phyloP scores from a whole-genome alignment of 2,888 invertebrate species.

The Cyrtodaria siliqua region DNA sequence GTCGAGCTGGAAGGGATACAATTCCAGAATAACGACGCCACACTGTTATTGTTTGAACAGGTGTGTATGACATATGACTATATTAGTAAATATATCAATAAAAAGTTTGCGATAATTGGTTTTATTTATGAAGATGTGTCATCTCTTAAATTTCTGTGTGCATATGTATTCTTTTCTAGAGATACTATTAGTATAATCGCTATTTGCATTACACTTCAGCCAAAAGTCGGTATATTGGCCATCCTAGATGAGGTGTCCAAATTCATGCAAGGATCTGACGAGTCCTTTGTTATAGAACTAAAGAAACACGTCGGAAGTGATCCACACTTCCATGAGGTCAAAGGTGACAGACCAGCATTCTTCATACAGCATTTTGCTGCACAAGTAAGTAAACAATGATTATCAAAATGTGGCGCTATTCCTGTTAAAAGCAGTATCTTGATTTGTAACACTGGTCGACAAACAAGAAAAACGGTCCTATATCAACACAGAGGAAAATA shows the following conservation, averaged over 20 bases:
- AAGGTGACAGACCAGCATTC: constrained; percentile 38
- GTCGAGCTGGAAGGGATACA: constrained; percentile 59
- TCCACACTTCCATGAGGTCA: constrained; percentile 25
- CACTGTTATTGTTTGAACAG: constrained; percentile 72
- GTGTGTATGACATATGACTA: constrained; percentile 53
- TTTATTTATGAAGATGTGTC: too few relatives aligned
- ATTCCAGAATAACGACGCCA: constrained; percentile 76
- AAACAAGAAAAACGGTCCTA: too few relatives aligned
- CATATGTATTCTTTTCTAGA: too few relatives aligned
- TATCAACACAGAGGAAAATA: too few relatives aligned
- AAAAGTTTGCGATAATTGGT: too few relatives aligned
- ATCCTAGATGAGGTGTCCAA: constrained; percentile 57
- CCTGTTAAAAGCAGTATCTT: too few relatives aligned
- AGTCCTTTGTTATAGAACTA: constrained; percentile 40
- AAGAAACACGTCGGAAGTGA: constrained; percentile 21
- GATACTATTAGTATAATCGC: too few relatives aligned
- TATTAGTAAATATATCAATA: too few relatives aligned
- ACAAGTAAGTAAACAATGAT: constrained; percentile 34
- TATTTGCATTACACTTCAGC: too few relatives aligned
- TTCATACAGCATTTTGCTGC: constrained; percentile 61
- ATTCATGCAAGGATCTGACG: constrained; percentile 44
- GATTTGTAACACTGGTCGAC: too few relatives aligned
- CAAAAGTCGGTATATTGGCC: constrained; percentile 40
- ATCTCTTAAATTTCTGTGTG: too few relatives aligned
- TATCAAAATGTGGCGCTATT: too few relatives aligned